phyloP scores from a whole-genome alignment of 2,888 invertebrate species.

The Odontomyia ornata region DNA sequence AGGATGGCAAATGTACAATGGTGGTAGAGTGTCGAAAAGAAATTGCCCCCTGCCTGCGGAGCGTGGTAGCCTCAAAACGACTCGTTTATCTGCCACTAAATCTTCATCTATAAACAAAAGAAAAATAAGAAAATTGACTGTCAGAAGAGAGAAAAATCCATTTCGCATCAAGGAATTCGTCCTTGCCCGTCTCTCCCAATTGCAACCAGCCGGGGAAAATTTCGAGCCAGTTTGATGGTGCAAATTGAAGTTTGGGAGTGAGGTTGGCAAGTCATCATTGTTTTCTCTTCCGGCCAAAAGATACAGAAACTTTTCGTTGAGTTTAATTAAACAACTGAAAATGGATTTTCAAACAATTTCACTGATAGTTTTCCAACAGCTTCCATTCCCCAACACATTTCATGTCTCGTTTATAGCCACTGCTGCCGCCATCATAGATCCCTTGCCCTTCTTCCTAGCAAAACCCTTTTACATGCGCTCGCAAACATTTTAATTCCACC shows the following conservation, averaged over 20 bases:
- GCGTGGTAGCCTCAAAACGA: slow-evolving; percentile 21
- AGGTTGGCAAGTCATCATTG: not conserved
- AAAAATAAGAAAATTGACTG: slow-evolving; percentile 41
- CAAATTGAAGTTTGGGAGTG: not conserved
- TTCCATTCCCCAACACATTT: not conserved
- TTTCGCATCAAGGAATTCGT: slow-evolving; percentile 9
- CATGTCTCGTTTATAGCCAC: not conserved
- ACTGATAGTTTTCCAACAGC: slow-evolving; percentile 31
- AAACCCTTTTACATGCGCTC: not conserved
- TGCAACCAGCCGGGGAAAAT: not conserved
- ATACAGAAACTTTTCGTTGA: slow-evolving; percentile 17
- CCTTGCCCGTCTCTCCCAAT: not conserved
- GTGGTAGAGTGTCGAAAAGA: not conserved
- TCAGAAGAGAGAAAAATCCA: slow-evolving; percentile 29
- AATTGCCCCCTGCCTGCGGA: not conserved
- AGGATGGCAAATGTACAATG: not conserved
- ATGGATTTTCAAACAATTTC: slow-evolving; percentile 43
- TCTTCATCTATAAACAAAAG: slow-evolving; percentile 35
- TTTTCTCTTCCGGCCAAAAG: not conserved
- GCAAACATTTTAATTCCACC: slow-evolving; percentile 6
- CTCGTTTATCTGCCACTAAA: slow-evolving; percentile 39
- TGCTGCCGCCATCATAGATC: not conserved
- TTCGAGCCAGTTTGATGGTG: not conserved
- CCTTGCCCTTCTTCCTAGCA: not conserved
- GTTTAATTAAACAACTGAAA: slow-evolving; percentile 43